These are phyloP conservation scores for Pantherophis alleghaniensis DNA, from an alignment of 2,797 vertebrate species.

Conservation along the genomic window DNA sequence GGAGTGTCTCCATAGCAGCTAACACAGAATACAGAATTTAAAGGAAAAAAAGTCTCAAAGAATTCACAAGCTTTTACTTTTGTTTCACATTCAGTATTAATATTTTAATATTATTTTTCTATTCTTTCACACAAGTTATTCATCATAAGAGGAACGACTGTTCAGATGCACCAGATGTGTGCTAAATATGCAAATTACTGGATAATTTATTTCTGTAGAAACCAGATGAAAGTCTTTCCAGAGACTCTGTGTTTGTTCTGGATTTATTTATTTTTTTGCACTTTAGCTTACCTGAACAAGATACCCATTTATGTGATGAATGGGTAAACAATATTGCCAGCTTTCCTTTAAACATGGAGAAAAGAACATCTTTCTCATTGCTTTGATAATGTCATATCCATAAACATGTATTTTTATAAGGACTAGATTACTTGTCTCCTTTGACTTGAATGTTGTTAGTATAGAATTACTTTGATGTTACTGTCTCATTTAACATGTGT, in stretches of 20 bases:
- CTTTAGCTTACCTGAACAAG: slow-evolving; percentile 58
- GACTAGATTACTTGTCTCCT: background rate
- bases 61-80: slow-evolving; percentile 7
- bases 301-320: slow-evolving; percentile 50
- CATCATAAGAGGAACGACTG: slow-evolving; percentile 51
- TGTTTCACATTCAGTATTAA: slow-evolving; percentile 53
- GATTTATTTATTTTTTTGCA: slow-evolving; percentile 11
- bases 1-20: background rate
- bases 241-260: slow-evolving; percentile 51
- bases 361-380: slow-evolving; percentile 9
- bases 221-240: slow-evolving; percentile 57
- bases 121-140: slow-evolving; percentile 54
- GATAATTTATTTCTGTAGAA: slow-evolving; percentile 63
- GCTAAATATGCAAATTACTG: slow-evolving; percentile 58
- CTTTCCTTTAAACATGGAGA: slow-evolving; percentile 37
- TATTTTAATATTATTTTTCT: slow-evolving; percentile 57
- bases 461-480: background rate
- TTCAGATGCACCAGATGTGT: slow-evolving; percentile 66
- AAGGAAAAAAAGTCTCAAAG: slow-evolving; percentile 15
- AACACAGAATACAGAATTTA: background rate
- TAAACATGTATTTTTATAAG: background rate
- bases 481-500: background rate
- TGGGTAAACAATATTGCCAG: slow-evolving; percentile 50
- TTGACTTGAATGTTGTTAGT: background rate
- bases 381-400: slow-evolving; percentile 33